Conservation (phyloP, 2,888 invertebrate species). For the Pharmacophagus antenor region DNA sequence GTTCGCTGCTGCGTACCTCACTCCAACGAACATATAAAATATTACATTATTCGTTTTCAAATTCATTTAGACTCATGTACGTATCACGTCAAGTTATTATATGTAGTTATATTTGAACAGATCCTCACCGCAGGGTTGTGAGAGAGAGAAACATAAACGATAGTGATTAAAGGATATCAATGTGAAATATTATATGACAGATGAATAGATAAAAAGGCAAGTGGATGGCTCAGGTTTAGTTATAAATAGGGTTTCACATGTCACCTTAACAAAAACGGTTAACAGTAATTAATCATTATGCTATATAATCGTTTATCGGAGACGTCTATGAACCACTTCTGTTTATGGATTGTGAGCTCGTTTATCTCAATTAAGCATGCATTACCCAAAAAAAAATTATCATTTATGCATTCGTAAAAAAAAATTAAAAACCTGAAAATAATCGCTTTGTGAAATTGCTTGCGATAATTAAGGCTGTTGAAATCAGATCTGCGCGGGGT, state of each 20-base stretch:
- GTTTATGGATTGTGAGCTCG: background rate
- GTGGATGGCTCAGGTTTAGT: no score
- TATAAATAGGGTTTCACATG: no score
- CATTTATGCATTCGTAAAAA: slow-evolving; percentile 5
- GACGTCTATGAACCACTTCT: background rate
- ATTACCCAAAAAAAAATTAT: background rate
- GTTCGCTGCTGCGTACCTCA: background rate
- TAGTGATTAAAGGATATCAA: no score
- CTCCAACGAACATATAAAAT: background rate
- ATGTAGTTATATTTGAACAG: no score
- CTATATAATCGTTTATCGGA: background rate
- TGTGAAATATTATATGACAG: no score
- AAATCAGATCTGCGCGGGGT: slow-evolving; percentile 56
- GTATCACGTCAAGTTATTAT: no score
- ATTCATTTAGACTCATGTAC: no score
- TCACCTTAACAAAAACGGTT: no score
- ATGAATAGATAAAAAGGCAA: no score
- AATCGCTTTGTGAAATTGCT: slow-evolving; percentile 30
- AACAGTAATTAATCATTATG: background rate
- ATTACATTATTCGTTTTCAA: no score
- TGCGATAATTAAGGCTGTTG: slow-evolving; percentile 52
- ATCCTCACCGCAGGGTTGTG: no score
- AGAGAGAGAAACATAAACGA: no score
- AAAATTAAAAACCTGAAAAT: slow-evolving; percentile 28
- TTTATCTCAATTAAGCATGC: background rate